A percentile compares a stretch with the other conserved stretches of the same genome.
These are phyloP conservation scores for Anoplopoma fimbria DNA, from an alignment of 2,113 vertebrate genomes.

Conservation along the genomic window DNA sequence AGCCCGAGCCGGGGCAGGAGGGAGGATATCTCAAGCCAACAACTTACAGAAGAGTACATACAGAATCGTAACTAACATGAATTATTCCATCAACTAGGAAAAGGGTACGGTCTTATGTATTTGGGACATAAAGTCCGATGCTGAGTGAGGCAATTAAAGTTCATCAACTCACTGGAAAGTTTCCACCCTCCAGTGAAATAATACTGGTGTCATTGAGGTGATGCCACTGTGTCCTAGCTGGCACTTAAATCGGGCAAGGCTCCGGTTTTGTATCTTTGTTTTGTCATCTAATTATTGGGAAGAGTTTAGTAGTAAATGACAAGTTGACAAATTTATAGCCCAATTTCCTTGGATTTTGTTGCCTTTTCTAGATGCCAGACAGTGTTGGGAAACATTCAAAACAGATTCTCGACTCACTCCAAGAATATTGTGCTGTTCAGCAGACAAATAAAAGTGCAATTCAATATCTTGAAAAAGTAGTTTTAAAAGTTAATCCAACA, in stretches of 20 bases:
- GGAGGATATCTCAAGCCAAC: constrained; percentile 14
- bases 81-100: not conserved
- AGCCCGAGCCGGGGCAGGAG: constrained; percentile 8
- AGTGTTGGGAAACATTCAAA: constrained; percentile 33
- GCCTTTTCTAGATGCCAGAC: constrained; percentile 46
- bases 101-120: not conserved
- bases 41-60: constrained; percentile 1
- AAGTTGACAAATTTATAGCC: constrained; percentile 65
- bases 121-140: not conserved
- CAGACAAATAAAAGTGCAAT: not conserved
- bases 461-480: no score
- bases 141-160: not conserved
- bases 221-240: constrained; percentile 49
- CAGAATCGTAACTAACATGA: not conserved
- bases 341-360: constrained; percentile 29
- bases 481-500: no score
- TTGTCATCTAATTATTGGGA: constrained; percentile 66
- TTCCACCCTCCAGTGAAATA: not conserved
- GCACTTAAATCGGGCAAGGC: constrained; percentile 53
- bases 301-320: constrained; percentile 49
- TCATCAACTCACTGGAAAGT: constrained; percentile 7
- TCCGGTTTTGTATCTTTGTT: constrained; percentile 51
- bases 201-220: constrained; percentile 37
- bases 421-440: constrained; percentile 3
- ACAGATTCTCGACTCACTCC: not conserved